Evolutionary conservation across 2,113 vertebrate genomes (phyloP).

Genomic region (Malurus cyaneus): DNA sequence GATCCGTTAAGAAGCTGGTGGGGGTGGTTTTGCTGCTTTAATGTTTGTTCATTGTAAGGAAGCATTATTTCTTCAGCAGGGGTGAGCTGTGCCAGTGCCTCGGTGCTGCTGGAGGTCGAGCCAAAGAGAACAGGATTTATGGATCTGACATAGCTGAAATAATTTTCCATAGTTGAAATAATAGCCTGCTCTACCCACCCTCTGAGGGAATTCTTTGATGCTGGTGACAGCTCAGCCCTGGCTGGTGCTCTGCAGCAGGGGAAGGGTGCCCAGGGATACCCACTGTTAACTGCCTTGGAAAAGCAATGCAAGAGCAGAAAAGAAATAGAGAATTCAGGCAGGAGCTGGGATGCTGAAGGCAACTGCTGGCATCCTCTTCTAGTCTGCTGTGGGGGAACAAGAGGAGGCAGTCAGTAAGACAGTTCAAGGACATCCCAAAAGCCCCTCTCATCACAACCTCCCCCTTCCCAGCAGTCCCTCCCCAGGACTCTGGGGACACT

Average conservation of each 20-base stretch:
- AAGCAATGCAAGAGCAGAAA: not conserved
- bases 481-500: not conserved
- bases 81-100: not conserved
- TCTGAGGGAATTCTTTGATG: not conserved
- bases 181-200: not conserved
- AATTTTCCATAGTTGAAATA: fast-evolving
- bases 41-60: not conserved
- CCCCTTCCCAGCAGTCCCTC: too few species aligned
- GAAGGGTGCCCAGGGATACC: not conserved
- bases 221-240: not conserved
- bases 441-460: fast-evolving
- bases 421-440: not conserved
- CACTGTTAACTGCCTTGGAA: not conserved
- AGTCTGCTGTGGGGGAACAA: not conserved
- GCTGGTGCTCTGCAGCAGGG: not conserved
- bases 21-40: constrained; percentile 14
- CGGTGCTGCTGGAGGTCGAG: not conserved
- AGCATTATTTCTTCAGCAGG: not conserved
- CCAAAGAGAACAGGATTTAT: not conserved
- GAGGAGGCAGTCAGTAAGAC: not conserved
- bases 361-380: not conserved
- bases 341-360: not conserved
- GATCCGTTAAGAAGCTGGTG: not conserved
- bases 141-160: not conserved
- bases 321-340: not conserved